Evolutionary conservation across 1,140 invertebrate genomes (phyloP), one percentile per base, ranked within the genome.

Genomic region (Goniozus legneri): DNA sequence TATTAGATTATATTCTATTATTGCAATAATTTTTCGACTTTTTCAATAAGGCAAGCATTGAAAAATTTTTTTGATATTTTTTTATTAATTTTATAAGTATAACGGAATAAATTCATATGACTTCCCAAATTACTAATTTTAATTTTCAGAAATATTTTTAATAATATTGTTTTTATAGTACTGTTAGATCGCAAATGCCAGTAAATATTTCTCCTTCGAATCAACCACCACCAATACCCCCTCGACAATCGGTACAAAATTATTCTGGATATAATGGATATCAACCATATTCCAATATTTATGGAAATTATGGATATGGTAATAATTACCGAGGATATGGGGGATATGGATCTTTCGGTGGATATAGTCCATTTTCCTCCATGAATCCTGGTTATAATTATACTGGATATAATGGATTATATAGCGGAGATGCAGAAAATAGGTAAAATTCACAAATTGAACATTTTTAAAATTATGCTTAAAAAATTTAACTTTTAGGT

Each of bases 381-480:
- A 61, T 65, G n/a, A 59, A 65, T 27, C 64, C 57, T 54, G 64
- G 67, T 38, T 68, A 65, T 48, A 69, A 61, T 54, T 52, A 57
- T 27, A 69, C 72, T 39, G 73, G 72, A 42, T 57, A 56, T 19
- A 69, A 62, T 53, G 67, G 65, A 13, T 70, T 73, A 16, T 71
- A 75, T 46, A 77, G 77, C 52, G 80, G 79, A 46, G 80, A 83
- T 71, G 77, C 82, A 39, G 83, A 84, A 71, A 80, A 77, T 56
- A 80, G 81, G 81, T 82, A 18, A 24, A 21, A 15, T 55, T 27
- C n/a, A 8, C 2, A 22, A 35, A 15, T 15, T 24, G 1, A 27
- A 4, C 24, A 19, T 35, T 52, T 15, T 2, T 4, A 48, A 32
- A 37, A 33, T 21, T 40, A 38, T 39, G 37, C 48, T 21, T 43